Conservation (phyloP, 2,888 invertebrate genomes). For the Drosophila kambysellisi region DNA sequence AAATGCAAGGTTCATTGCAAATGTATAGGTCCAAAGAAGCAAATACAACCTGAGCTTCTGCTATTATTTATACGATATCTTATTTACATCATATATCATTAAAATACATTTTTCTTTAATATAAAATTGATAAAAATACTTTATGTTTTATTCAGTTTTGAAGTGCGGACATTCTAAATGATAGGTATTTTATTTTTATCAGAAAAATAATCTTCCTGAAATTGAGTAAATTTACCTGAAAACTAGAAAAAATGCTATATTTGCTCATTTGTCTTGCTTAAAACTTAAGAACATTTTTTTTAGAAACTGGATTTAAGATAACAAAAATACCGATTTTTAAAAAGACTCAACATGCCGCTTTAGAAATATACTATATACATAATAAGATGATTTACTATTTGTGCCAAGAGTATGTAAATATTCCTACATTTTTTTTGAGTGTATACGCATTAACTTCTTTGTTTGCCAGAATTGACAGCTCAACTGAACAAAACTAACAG, state of each 20-base stretch:
- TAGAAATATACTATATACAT: too few relatives aligned
- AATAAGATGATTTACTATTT: too few relatives aligned
- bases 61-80: background rate
- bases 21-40: background rate
- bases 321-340: too few relatives aligned
- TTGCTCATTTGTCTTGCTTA: background rate
- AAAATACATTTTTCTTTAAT: background rate
- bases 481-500: conserved; percentile 5
- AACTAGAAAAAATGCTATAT: background rate
- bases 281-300: background rate
- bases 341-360: too few relatives aligned
- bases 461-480: conserved; percentile 8
- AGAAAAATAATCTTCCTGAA: too few relatives aligned
- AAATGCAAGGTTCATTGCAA: background rate
- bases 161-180: too few relatives aligned
- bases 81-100: background rate
- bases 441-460: background rate
- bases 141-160: too few relatives aligned
- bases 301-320: too few relatives aligned
- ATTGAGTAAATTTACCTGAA: background rate
- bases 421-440: background rate
- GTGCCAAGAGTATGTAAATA: background rate
- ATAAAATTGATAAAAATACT: background rate
- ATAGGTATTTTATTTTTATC: too few relatives aligned
- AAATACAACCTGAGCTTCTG: background rate